Percentiles rank a stretch among this genome's conserved stretches.
These are phyloP conservation scores for Esox lucius DNA, from an alignment of 2,797 vertebrate genomes.

Conservation along the genomic window DNA sequence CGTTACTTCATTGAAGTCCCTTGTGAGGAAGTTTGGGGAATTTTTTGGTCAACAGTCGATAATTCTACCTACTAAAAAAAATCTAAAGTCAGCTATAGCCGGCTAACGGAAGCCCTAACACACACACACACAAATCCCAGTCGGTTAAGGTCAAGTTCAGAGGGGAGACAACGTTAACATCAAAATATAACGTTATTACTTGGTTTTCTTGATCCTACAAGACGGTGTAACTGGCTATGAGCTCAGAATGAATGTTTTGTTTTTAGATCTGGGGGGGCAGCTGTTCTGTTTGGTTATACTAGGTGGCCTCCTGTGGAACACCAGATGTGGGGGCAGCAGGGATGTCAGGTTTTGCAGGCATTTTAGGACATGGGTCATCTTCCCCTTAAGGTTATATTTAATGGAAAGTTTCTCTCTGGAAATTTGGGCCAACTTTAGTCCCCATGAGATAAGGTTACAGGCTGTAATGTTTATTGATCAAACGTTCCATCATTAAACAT, in stretches of 20 bases:
- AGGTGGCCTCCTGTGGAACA: conserved; percentile 23
- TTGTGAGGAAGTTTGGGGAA: no score
- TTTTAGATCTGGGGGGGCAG: not conserved
- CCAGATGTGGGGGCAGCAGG: conserved; percentile 27
- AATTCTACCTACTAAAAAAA: no score
- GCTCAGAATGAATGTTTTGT: not conserved
- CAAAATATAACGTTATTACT: not conserved
- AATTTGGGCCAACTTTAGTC: conserved; percentile 49
- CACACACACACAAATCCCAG: no score
- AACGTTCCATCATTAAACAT: conserved; percentile 70
- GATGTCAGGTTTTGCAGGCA: conserved; percentile 41
- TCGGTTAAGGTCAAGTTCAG: no score
- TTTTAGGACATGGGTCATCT: conserved; percentile 16
- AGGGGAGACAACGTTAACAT: no score
- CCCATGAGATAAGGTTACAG: conserved; percentile 56
- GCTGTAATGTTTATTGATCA: conserved; percentile 72
- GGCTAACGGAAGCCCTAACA: no score
- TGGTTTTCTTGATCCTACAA: not conserved
- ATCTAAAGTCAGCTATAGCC: no score
- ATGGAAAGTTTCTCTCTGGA: conserved; percentile 58
- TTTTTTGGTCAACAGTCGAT: no score
- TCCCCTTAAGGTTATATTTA: conserved; percentile 29
- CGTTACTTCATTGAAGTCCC: no score
- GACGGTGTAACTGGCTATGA: not conserved
- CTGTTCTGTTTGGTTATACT: not conserved